Percentiles rank a stretch among this genome's conserved stretches.
Conservation (phyloP, 2,113 vertebrate species). For the Clarias batrachus region DNA sequence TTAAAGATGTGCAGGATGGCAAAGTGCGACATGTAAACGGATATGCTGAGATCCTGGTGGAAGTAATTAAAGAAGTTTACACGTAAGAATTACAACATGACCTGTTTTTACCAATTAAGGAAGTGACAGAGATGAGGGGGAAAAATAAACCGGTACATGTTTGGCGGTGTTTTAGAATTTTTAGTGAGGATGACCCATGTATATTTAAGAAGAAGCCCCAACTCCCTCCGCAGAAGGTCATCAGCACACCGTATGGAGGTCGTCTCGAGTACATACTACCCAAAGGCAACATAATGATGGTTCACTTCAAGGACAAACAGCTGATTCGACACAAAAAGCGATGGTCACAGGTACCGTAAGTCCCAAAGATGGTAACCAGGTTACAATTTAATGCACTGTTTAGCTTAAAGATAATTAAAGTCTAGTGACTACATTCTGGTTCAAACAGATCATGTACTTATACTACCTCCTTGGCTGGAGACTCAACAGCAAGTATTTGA, state of each 20-base stretch:
- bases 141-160: background rate
- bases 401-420: background rate
- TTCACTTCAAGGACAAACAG: constrained; percentile 77
- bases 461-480: constrained; percentile 81
- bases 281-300: constrained; percentile 73
- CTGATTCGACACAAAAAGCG: constrained; percentile 78
- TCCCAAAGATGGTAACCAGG: background rate
- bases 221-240: constrained; percentile 57
- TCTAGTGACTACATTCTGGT: constrained; percentile 31
- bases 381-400: background rate
- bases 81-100: constrained; percentile 56
- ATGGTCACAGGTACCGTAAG: constrained; percentile 75
- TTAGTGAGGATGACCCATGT: constrained; percentile 40
- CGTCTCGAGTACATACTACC: constrained; percentile 73
- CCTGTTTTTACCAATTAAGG: background rate
- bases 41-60: constrained; percentile 56
- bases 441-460: constrained; percentile 77
- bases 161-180: constrained; percentile 58
- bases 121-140: background rate
- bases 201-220: constrained; percentile 67
- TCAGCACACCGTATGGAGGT: constrained; percentile 74
- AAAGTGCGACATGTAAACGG: constrained; percentile 55
- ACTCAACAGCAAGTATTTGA: constrained; percentile 29
- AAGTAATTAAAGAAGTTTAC: constrained; percentile 73
- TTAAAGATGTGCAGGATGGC: constrained; percentile 17